These are phyloP conservation scores for Poecilus cupreus DNA, from an alignment of 2,888 invertebrate genomes.

Conservation along the genomic window DNA sequence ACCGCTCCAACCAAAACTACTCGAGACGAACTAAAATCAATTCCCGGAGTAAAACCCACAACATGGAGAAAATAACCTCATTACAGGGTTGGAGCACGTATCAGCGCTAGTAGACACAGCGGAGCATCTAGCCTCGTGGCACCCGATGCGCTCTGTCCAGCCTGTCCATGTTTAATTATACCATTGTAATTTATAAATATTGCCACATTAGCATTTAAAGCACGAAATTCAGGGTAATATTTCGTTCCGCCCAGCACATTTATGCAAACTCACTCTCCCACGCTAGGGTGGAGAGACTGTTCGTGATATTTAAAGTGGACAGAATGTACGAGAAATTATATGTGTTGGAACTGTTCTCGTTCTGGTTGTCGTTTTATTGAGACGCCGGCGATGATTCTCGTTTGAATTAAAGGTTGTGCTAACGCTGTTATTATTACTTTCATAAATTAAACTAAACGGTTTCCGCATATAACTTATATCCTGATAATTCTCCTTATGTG, in stretches of 20 bases:
- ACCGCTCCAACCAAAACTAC: slow-evolving; percentile 35
- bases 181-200: slow-evolving; percentile 58
- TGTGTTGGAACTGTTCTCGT: not conserved
- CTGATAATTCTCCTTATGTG: too few relatives aligned
- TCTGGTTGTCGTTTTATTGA: not conserved
- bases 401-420: not conserved
- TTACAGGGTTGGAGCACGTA: slow-evolving; percentile 46
- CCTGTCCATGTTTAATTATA: slow-evolving; percentile 53
- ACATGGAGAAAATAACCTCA: slow-evolving; percentile 37
- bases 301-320: slow-evolving; percentile 27
- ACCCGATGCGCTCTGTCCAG: not conserved
- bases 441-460: not conserved
- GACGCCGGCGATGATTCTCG: not conserved
- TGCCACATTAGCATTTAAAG: slow-evolving; percentile 57
- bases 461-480: too few relatives aligned
- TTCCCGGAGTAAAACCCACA: slow-evolving; percentile 18
- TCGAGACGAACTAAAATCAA: slow-evolving; percentile 39
- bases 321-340: slow-evolving; percentile 21
- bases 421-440: not conserved
- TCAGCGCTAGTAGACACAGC: slow-evolving; percentile 24
- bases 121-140: not conserved
- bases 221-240: slow-evolving; percentile 55
- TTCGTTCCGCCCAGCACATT: slow-evolving; percentile 39
- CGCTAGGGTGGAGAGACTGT: not conserved
- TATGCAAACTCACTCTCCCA: not conserved